Conservation (phyloP, 2,888 invertebrate genomes). For the Hyalella azteca region DNA sequence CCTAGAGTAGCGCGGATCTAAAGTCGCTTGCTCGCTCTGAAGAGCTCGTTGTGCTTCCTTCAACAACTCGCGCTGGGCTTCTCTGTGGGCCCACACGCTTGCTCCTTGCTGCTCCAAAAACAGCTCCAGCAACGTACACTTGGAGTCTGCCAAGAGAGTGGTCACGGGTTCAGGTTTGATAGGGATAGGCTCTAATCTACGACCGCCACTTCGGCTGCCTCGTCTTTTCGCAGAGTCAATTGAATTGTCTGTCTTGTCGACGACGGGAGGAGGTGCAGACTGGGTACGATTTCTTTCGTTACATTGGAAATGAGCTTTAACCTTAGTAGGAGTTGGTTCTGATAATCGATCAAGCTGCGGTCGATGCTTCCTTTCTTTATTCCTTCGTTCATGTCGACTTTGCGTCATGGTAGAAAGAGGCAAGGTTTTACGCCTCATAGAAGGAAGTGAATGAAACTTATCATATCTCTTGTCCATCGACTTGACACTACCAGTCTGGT, state of each 20-base stretch:
- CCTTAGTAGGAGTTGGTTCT: conserved; percentile 54
- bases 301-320: conserved; percentile 38
- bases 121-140: conserved; percentile 54
- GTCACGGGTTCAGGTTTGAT: conserved; percentile 51
- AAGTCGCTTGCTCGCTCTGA: conserved; percentile 39
- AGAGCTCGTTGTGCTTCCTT: conserved; percentile 51
- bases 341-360: conserved; percentile 51
- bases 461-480: conserved; percentile 45
- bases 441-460: conserved; percentile 56
- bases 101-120: conserved; percentile 57
- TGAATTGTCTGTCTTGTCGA: conserved; percentile 46
- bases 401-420: conserved; percentile 38
- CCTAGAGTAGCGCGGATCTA: conserved; percentile 32
- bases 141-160: conserved; percentile 50
- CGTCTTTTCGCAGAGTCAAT: conserved; percentile 36
- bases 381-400: conserved; percentile 44
- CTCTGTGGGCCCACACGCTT: conserved; percentile 56
- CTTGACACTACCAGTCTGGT: conserved; percentile 41
- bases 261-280: conserved; percentile 54
- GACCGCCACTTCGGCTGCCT: conserved; percentile 40
- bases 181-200: conserved; percentile 49
- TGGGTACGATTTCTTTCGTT: conserved; percentile 55
- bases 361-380: conserved; percentile 49
- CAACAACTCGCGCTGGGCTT: conserved; percentile 53
- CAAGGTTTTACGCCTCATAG: conserved; percentile 47